Conservation (phyloP, 2,113 vertebrate genomes). For the Vidua chalybeata region DNA sequence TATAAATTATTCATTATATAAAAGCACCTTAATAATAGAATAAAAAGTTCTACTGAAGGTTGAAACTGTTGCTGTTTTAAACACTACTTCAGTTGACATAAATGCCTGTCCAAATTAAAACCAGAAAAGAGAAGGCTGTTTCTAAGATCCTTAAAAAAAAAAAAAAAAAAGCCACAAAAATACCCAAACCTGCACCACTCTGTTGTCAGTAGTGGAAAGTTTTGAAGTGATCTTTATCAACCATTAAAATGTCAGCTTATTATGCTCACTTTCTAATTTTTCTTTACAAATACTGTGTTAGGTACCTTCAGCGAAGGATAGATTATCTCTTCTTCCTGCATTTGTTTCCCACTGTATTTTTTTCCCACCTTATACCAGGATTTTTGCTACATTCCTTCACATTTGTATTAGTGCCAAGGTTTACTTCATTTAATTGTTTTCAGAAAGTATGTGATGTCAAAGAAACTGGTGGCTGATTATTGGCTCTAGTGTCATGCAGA, state of each 20-base stretch:
- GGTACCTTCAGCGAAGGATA: not conserved
- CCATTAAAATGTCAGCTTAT: not conserved
- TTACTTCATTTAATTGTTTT: not conserved
- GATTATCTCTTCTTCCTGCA: not conserved
- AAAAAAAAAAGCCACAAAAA: not conserved
- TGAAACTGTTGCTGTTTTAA: not conserved
- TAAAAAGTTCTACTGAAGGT: not conserved
- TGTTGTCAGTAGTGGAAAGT: not conserved
- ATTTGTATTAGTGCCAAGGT: not conserved
- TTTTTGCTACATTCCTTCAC: not conserved
- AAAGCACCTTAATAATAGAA: not conserved
- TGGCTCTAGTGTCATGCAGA: not conserved
- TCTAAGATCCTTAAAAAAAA: not conserved
- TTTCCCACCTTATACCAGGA: not conserved
- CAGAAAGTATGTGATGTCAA: not conserved
- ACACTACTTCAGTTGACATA: not conserved
- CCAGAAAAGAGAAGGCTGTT: not conserved
- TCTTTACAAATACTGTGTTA: not conserved
- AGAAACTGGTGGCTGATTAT: not conserved
- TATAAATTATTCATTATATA: not conserved
- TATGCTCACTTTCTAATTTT: not conserved
- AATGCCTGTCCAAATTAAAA: not conserved
- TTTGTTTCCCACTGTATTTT: not conserved
- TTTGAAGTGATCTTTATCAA: not conserved
- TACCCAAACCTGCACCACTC: not conserved